Evolutionary conservation across 2,113 vertebrate genomes (phyloP).

Genomic region (Ceuthmochares aereus): DNA sequence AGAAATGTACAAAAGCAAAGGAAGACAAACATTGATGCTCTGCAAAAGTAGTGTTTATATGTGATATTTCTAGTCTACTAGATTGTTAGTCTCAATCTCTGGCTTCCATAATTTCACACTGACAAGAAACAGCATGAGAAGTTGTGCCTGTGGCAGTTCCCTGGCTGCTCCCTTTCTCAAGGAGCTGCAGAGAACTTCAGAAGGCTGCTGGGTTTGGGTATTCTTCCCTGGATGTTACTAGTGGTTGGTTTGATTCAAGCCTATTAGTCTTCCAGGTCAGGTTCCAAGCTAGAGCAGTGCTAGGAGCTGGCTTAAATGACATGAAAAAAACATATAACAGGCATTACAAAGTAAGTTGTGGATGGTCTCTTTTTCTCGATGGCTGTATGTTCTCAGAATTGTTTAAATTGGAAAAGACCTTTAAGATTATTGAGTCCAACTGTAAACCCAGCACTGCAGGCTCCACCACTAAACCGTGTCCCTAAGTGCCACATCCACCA

Average conservation of each 20-base stretch:
- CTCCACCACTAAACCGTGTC: too few species aligned
- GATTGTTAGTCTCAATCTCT: neutral
- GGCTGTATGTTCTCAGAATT: fast-evolving
- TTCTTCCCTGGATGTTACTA: neutral
- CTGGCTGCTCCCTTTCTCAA: neutral
- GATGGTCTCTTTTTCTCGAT: neutral
- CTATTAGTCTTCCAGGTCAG: neutral
- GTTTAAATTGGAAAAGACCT: too few species aligned
- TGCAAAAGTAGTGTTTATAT: neutral
- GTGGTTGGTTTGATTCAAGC: neutral
- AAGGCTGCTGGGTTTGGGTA: neutral
- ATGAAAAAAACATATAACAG: neutral
- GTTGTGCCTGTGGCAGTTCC: neutral
- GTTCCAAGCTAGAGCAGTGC: neutral
- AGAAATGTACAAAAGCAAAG: neutral
- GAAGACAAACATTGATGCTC: neutral
- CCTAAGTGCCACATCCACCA: too few species aligned
- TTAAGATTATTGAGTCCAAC: too few species aligned
- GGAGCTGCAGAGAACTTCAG: neutral
- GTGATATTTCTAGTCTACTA: neutral
- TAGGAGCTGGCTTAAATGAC: neutral
- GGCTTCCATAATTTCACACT: neutral
- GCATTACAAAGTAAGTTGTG: neutral
- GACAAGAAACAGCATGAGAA: fast-evolving
- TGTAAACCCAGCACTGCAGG: too few species aligned